These are phyloP conservation scores for Desmophyllum pertusum DNA, from an alignment of 92 coral and sea anemone genomes.

Conservation along the genomic window DNA sequence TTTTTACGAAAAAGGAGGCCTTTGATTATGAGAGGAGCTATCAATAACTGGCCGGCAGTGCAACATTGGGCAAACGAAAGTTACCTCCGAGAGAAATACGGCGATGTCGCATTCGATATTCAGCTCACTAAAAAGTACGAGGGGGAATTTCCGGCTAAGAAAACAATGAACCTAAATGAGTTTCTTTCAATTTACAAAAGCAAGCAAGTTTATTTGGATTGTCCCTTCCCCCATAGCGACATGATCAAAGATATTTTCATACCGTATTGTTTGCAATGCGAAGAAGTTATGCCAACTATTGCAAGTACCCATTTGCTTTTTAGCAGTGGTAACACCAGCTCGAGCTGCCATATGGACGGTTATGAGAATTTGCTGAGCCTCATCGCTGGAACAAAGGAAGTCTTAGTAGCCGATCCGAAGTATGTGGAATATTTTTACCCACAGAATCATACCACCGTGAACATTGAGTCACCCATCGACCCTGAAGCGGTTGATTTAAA, in stretches of 20 bases:
- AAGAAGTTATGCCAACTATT: constrained; percentile 69
- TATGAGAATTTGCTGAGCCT: constrained; percentile 90
- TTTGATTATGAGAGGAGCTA: constrained; percentile 86
- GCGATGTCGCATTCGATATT: constrained; percentile 87
- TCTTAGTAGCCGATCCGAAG: constrained; percentile 80
- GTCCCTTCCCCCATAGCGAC: constrained; percentile 91
- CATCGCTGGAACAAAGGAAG: constrained; percentile 87
- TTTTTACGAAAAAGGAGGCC: constrained; percentile 85
- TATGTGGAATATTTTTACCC: constrained; percentile 76
- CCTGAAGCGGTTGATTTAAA: constrained; percentile 92
- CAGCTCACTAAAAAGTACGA: constrained; percentile 92
- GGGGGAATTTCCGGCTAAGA: constrained; percentile 84
- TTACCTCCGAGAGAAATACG: constrained; percentile 84
- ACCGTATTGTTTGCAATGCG: constrained; percentile 93
- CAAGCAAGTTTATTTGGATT: constrained; percentile 86
- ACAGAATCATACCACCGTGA: constrained; percentile 84
- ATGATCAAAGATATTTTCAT: constrained; percentile 88
- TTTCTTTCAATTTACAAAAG: constrained; percentile 86
- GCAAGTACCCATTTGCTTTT: constrained; percentile 86
- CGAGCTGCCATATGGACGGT: constrained; percentile 95
- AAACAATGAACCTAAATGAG: constrained; percentile 84
- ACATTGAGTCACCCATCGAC: constrained; percentile 91
- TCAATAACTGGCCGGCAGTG: constrained; percentile 94
- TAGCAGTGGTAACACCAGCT: constrained; percentile 96
- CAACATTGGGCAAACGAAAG: constrained; percentile 91